Evolutionary conservation across 2,888 invertebrate species (phyloP).

Genomic region (Thalpophila matura): DNA sequence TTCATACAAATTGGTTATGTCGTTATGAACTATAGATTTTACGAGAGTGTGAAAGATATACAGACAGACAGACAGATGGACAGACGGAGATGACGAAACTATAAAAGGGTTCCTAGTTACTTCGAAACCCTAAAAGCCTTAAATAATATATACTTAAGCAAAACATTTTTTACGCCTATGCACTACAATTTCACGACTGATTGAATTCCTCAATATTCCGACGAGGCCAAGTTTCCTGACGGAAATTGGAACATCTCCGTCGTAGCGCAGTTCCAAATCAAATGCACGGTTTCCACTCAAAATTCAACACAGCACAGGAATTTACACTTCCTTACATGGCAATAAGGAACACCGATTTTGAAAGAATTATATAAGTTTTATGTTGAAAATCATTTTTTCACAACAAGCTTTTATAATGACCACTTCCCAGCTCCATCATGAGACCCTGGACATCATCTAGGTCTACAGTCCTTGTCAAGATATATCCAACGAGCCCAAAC

Average conservation of each 20-base stretch:
- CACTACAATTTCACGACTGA: slow-evolving; percentile 46
- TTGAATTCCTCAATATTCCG: slow-evolving; percentile 36
- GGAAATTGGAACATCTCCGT: slow-evolving; percentile 56
- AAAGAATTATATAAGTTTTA: background rate
- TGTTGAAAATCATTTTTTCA: too few relatives aligned
- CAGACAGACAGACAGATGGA: too few relatives aligned
- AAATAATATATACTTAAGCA: background rate
- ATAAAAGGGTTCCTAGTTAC: too few relatives aligned
- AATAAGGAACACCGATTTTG: background rate
- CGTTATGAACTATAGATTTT: too few relatives aligned
- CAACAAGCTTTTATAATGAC: too few relatives aligned
- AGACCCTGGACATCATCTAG: too few relatives aligned
- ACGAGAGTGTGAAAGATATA: too few relatives aligned
- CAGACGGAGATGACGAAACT: too few relatives aligned
- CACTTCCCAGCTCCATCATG: too few relatives aligned
- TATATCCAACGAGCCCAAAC: too few relatives aligned
- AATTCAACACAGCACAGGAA: slow-evolving; percentile 24
- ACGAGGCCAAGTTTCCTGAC: slow-evolving; percentile 26
- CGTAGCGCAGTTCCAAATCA: slow-evolving; percentile 19
- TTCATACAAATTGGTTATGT: too few relatives aligned
- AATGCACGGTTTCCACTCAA: slow-evolving; percentile 30
- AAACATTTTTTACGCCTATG: background rate
- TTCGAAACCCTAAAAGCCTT: background rate
- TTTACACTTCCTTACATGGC: slow-evolving; percentile 12
- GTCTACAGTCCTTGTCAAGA: too few relatives aligned